Conservation (phyloP, 2,113 vertebrate species). For the Hippocampus guttulatus region DNA sequence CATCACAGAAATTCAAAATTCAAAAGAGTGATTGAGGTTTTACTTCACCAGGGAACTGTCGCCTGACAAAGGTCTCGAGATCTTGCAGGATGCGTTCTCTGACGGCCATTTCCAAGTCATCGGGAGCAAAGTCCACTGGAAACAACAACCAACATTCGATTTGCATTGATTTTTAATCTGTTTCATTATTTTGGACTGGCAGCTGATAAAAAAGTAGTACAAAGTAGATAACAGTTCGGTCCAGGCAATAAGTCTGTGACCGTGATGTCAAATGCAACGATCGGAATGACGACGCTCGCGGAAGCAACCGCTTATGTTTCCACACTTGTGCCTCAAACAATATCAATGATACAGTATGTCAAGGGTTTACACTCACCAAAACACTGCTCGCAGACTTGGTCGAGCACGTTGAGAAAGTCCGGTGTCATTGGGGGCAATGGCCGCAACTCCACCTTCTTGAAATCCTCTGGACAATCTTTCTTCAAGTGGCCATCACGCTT, state of each 20-base stretch:
- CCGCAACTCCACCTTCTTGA: slow-evolving; percentile 87
- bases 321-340: neutral
- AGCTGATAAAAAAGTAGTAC: too few relatives aligned
- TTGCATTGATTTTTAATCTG: too few relatives aligned
- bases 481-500: slow-evolving; percentile 90
- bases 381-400: slow-evolving; percentile 87
- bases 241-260: too few relatives aligned
- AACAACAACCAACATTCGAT: neutral
- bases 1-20: neutral
- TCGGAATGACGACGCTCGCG: too few relatives aligned
- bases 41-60: slow-evolving; percentile 81
- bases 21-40: neutral
- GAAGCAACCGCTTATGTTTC: too few relatives aligned
- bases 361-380: slow-evolving; percentile 72
- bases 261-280: too few relatives aligned
- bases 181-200: too few relatives aligned
- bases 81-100: slow-evolving; percentile 85
- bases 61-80: slow-evolving; percentile 82
- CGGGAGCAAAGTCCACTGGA: slow-evolving; percentile 82
- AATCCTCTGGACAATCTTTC: slow-evolving; percentile 91
- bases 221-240: too few relatives aligned
- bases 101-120: slow-evolving; percentile 76
- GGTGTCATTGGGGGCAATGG: slow-evolving; percentile 79
- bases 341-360: too few relatives aligned
- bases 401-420: slow-evolving; percentile 78